phyloP scores from a whole-genome alignment of 2,797 vertebrate species.

The Parauchenoglanis ngamensis region DNA sequence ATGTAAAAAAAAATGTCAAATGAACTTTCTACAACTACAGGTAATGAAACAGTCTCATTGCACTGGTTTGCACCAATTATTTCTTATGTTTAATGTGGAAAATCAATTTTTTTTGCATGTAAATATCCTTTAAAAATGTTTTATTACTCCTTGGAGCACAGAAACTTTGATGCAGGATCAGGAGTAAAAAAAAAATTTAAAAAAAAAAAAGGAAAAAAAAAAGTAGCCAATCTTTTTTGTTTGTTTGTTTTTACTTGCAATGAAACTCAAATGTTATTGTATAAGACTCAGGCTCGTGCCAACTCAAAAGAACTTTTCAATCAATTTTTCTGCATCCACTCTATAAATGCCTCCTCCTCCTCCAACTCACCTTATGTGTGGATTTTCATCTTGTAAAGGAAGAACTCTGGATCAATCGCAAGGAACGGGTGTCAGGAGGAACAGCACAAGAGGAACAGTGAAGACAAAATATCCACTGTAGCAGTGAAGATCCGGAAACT shows the following conservation, averaged over 20 bases:
- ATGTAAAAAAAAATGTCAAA: not conserved
- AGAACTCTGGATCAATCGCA: conserved; percentile 17
- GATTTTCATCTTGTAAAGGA: conserved; percentile 65
- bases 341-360: not conserved
- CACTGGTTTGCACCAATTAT: not conserved
- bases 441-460: conserved; percentile 41
- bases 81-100: not conserved
- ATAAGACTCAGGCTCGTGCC: not conserved
- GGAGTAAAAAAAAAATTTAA: not conserved
- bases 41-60: not conserved
- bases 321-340: not conserved
- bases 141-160: not conserved
- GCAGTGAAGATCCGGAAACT: conserved; percentile 72
- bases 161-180: not conserved
- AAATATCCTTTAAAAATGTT: not conserved
- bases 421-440: conserved; percentile 56
- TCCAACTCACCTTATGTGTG: conserved; percentile 70
- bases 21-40: not conserved
- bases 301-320: not conserved
- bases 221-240: not conserved
- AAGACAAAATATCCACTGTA: not conserved
- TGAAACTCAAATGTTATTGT: not conserved
- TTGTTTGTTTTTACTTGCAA: not conserved
- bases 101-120: not conserved
- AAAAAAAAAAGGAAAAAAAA: not conserved